A percentile compares a stretch with the other conserved stretches of the same genome.
phyloP scores from a whole-genome alignment of 2,888 invertebrate genomes.

The Auanema freiburgensis region DNA sequence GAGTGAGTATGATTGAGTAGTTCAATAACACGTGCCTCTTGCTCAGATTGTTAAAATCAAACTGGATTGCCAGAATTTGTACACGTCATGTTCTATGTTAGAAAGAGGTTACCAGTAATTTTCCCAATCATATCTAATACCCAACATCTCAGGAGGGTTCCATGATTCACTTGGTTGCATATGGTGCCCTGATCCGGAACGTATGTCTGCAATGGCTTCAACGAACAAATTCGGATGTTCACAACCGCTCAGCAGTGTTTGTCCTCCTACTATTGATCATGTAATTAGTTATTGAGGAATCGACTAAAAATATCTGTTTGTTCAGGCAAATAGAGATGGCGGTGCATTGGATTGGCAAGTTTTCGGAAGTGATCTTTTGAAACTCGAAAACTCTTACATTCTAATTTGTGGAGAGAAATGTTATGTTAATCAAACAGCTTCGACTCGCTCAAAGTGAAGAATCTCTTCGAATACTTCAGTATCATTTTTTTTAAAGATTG shows the following conservation, averaged over 20 bases:
- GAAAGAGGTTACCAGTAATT: no score
- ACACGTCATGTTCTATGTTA: no score
- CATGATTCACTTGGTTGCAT: constrained; percentile 46
- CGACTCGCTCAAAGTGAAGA: constrained; percentile 15
- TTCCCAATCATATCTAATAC: no score
- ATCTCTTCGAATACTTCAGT: background rate
- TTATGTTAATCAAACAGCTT: constrained; percentile 5
- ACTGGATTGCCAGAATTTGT: no score
- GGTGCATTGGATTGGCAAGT: constrained; percentile 20
- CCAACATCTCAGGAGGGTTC: constrained; percentile 24
- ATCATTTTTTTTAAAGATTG: constrained; percentile 5
- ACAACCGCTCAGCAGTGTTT: constrained; percentile 26
- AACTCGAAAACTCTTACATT: constrained; percentile 9
- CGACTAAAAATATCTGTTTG: background rate
- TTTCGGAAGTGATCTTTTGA: constrained; percentile 11
- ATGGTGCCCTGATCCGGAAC: constrained; percentile 42
- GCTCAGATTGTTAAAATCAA: no score
- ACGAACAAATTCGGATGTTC: constrained; percentile 26
- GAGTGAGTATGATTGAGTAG: no score
- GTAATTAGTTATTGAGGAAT: constrained; percentile 17
- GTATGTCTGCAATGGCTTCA: constrained; percentile 24
- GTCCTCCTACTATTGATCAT: constrained; percentile 32
- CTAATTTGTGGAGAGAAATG: constrained; percentile 15
- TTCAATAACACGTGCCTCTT: no score
- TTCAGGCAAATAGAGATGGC: constrained; percentile 20